A percentile compares a stretch with the other conserved stretches of the same genome.
Evolutionary conservation across 2,113 vertebrate species (phyloP).

Genomic region (Butastur rufipennis): DNA sequence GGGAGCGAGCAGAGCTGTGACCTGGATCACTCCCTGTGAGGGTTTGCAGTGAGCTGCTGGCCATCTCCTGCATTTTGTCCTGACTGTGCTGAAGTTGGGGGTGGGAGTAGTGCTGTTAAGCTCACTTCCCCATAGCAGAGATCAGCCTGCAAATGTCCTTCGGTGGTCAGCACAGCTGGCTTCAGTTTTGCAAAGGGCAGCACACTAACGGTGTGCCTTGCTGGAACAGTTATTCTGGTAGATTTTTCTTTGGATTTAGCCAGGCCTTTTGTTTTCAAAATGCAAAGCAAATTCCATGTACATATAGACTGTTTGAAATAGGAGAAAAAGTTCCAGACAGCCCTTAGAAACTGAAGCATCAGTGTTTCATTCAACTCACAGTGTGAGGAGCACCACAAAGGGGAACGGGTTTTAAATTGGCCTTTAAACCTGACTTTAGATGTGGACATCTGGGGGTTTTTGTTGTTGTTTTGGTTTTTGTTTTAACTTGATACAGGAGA

Average conservation of each 20-base stretch:
- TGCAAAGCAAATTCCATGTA: not conserved
- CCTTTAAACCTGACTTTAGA: not conserved
- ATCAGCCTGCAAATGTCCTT: not conserved
- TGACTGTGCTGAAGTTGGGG: not conserved
- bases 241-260: not conserved
- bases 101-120: not conserved
- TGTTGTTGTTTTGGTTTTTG: not conserved
- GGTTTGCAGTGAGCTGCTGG: fast-evolving
- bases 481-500: not conserved
- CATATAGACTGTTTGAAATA: not conserved
- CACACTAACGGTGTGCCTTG: not conserved
- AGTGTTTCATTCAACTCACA: not conserved
- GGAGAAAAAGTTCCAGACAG: not conserved
- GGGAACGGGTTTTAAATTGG: not conserved
- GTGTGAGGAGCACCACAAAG: not conserved
- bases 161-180: not conserved
- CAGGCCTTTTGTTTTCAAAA: not conserved
- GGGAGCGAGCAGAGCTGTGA: not conserved
- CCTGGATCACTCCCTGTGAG: not conserved
- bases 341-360: not conserved
- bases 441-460: not conserved
- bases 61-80: not conserved
- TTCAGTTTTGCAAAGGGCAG: not conserved
- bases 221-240: not conserved
- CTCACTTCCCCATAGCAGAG: not conserved